Evolutionary conservation across 2,113 vertebrate genomes (phyloP).

Genomic region (Phyllostomus hastatus): DNA sequence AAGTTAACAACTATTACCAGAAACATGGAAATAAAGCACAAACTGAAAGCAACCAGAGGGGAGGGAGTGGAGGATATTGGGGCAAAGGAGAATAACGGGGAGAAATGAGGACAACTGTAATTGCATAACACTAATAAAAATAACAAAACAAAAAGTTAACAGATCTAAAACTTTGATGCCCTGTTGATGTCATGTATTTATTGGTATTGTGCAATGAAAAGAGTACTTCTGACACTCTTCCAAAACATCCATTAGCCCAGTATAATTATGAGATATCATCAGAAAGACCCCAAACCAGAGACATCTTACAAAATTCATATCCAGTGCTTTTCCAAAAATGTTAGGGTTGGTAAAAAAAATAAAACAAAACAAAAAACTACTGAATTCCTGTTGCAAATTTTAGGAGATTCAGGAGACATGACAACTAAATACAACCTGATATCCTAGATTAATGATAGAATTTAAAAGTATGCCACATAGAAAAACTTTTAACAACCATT

Average conservation of each 20-base stretch:
- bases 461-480: background rate
- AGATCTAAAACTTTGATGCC: background rate
- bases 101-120: too few species aligned
- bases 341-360: background rate
- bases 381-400: background rate
- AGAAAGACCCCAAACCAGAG: background rate
- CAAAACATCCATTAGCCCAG: background rate
- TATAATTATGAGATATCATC: background rate
- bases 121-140: too few species aligned
- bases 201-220: background rate
- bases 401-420: background rate
- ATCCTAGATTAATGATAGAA: background rate
- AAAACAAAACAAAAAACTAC: background rate
- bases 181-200: too few species aligned
- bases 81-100: too few species aligned
- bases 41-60: too few species aligned
- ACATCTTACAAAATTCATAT: background rate
- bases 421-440: background rate
- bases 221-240: background rate
- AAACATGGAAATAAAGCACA: too few species aligned
- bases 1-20: too few species aligned
- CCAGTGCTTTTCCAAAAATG: background rate
- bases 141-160: background rate
- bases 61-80: too few species aligned
- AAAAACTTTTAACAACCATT: background rate